Evolutionary conservation across 2,888 invertebrate species (phyloP), one percentile per base, ranked within the genome.

Genomic region (Ichneumoninae sp.): DNA sequence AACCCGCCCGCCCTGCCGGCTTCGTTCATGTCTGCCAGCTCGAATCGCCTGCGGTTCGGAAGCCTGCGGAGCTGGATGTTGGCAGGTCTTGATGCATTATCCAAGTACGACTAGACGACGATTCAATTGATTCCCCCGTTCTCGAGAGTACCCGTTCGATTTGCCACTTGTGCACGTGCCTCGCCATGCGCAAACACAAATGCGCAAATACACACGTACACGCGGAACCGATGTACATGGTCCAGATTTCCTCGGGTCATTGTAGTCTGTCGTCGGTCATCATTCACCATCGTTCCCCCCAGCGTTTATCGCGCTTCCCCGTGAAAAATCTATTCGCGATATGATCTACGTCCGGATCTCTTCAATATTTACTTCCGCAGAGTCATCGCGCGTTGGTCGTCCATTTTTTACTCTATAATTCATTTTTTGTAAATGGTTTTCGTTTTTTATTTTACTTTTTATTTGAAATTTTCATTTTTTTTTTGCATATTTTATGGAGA

Each of bases 21-120:
- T 70, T 65, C 63, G 68, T 54, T 65, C 44, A 65, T 78, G 65
- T 57, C 30, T 44, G 22, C 73, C 68, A 44, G 73, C 65, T 22
- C 44, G 19, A 47, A 16, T 26, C 33, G 33, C 63, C 26, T 71
- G 81, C 50, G 74, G 47, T 75, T 60, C 78, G 75, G 60, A 83
- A 71, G 77, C 76, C 68, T 65, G 70, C 36, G 19, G 47, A 60
- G 71, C 57, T 83, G 88, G 75, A 76, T 66, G 86, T 84, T 88
- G 87, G 86, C 87, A 81, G 83, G 88, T 88, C 90, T 89, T 88
- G 89, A 91, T 89, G 88, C 90, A 90, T 85, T 89, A 71, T 78
- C 87, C 87, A 36, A 47, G 83, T 87, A 81, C 87, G 81, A 74
- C 81, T 66, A 81, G 78, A 81, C 84, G 84, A 81, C 81, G 78